A percentile compares a stretch with the other conserved stretches of the same genome.
Evolutionary conservation across 2,888 invertebrate species (phyloP).

Genomic region (Ornithoptera priamus): DNA sequence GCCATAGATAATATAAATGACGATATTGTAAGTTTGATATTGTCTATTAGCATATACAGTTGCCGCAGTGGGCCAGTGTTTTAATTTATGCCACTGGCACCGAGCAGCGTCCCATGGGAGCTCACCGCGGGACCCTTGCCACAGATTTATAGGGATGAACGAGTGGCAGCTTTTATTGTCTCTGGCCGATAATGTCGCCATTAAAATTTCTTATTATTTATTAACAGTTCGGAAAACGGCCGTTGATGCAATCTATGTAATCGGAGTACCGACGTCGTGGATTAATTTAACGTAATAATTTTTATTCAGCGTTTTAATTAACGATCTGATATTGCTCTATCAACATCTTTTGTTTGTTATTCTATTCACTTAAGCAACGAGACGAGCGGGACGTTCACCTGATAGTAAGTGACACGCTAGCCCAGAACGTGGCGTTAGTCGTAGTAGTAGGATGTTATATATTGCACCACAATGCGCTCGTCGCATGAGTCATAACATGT

Average conservation of each 20-base stretch:
- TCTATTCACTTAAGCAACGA: no score
- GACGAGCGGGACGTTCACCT: no score
- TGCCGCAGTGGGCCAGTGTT: constrained; percentile 11
- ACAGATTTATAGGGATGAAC: constrained; percentile 37
- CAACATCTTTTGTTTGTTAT: no score
- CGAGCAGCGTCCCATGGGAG: constrained; percentile 22
- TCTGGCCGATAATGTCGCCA: constrained; percentile 32
- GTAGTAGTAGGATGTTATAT: no score
- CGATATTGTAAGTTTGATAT: constrained; percentile 13
- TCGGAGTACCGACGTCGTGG: constrained; percentile 24
- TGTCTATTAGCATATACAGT: constrained; percentile 28
- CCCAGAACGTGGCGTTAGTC: no score
- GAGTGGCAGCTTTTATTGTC: constrained; percentile 34
- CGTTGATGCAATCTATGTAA: constrained; percentile 20
- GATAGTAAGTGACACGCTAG: no score
- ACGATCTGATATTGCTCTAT: background rate
- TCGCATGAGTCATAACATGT: no score
- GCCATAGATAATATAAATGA: constrained; percentile 26
- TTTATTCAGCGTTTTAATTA: constrained; percentile 11
- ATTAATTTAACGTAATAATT: constrained; percentile 21
- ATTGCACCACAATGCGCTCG: no score
- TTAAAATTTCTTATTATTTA: constrained; percentile 37
- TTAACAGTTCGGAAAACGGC: constrained; percentile 30
- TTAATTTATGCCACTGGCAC: constrained; percentile 32
- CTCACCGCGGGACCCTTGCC: constrained; percentile 34